Conservation (phyloP, 1,140 invertebrate genomes). For the Sarcophaga bullata region DNA sequence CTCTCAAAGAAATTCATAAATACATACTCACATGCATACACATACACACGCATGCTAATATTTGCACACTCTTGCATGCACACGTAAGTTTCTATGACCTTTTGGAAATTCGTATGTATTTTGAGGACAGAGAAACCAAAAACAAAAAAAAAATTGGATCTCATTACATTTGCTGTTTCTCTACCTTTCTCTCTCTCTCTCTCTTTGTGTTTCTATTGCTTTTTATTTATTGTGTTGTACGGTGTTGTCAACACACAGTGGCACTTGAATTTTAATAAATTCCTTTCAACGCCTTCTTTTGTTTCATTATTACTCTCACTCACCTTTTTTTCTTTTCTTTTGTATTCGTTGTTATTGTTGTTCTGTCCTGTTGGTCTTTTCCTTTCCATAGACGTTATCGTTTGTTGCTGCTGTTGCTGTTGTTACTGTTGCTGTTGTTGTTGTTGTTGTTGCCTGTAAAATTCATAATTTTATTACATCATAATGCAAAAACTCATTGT, state of each 20-base stretch:
- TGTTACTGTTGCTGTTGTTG: background rate
- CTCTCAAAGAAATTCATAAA: background rate
- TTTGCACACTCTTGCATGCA: too few relatives aligned
- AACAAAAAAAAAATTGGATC: slow-evolving; percentile 7
- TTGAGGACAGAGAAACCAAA: too few relatives aligned
- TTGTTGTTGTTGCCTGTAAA: slow-evolving; percentile 7
- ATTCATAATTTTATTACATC: slow-evolving; percentile 40
- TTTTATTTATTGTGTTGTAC: background rate
- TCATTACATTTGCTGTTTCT: slow-evolving; percentile 35
- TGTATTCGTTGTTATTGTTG: background rate
- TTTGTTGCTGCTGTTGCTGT: background rate
- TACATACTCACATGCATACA: background rate
- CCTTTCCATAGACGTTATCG: background rate
- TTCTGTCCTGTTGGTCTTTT: background rate
- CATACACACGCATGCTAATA: background rate
- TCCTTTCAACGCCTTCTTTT: slow-evolving; percentile 42
- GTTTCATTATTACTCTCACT: slow-evolving; percentile 37
- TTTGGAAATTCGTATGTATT: too few relatives aligned
- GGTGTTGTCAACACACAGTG: slow-evolving; percentile 24
- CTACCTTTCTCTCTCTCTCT: background rate
- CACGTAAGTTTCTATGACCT: too few relatives aligned
- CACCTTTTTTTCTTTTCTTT: background rate
- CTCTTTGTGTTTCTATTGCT: background rate
- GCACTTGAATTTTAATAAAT: slow-evolving; percentile 42
- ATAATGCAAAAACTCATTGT: background rate